These are phyloP conservation scores for Penaeus indicus DNA, from an alignment of 1,140 invertebrate genomes.

Conservation along the genomic window DNA sequence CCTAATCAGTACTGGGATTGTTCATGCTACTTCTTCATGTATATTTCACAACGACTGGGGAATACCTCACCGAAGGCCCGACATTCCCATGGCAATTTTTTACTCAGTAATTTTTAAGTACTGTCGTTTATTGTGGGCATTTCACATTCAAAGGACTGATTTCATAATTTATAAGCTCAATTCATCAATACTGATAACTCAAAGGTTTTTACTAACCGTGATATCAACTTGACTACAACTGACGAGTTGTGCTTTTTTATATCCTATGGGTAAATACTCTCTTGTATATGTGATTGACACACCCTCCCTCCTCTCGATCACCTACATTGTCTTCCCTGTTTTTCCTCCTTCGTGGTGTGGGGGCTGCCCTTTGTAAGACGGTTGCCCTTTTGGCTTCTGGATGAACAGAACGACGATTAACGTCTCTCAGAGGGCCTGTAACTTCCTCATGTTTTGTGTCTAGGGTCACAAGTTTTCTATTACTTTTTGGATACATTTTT, in stretches of 20 bases:
- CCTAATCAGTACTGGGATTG: slow-evolving; percentile 50
- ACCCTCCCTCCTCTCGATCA: slow-evolving; percentile 57
- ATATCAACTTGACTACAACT: slow-evolving; percentile 59
- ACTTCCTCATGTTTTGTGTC: slow-evolving; percentile 52
- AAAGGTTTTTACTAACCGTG: slow-evolving; percentile 60
- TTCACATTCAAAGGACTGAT: slow-evolving; percentile 54
- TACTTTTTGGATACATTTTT: slow-evolving; percentile 50
- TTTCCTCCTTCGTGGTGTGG: slow-evolving; percentile 48
- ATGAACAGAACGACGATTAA: slow-evolving; percentile 53
- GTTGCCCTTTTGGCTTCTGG: slow-evolving; percentile 55
- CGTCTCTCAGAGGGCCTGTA: slow-evolving; percentile 53
- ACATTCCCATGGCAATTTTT: slow-evolving; percentile 56
- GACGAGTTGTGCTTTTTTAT: slow-evolving; percentile 63
- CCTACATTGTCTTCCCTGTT: slow-evolving; percentile 58
- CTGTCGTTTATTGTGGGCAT: slow-evolving; percentile 59
- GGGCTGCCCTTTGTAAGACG: slow-evolving; percentile 55
- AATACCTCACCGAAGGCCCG: slow-evolving; percentile 60
- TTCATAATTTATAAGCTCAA: slow-evolving; percentile 64
- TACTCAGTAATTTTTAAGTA: slow-evolving; percentile 63
- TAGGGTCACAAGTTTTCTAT: slow-evolving; percentile 51
- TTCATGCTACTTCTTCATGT: slow-evolving; percentile 44
- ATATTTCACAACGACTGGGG: slow-evolving; percentile 60
- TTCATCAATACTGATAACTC: slow-evolving; percentile 61
- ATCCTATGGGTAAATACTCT: slow-evolving; percentile 60
- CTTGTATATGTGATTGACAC: slow-evolving; percentile 59